Conservation (phyloP, 2,113 vertebrate species). For the Aplodontia rufa region DNA sequence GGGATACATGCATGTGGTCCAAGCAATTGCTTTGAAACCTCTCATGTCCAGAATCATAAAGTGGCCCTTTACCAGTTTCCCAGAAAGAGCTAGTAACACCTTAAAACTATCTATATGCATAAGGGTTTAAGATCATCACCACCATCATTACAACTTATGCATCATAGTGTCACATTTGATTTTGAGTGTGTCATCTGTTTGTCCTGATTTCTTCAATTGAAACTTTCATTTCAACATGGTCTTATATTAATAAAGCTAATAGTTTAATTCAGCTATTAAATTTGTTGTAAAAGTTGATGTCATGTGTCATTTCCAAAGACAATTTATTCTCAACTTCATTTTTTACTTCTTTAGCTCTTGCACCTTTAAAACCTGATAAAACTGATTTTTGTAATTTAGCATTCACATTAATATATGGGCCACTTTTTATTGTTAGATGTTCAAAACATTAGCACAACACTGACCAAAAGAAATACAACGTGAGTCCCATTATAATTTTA, state of each 20-base stretch:
- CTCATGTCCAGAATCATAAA: background rate
- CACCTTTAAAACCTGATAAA: background rate
- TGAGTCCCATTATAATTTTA: background rate
- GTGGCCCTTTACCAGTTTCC: background rate
- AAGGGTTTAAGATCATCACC: background rate
- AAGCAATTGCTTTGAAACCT: background rate
- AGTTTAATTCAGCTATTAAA: background rate
- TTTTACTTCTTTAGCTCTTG: background rate
- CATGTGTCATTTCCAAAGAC: background rate
- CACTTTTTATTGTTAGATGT: background rate
- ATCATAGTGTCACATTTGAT: background rate
- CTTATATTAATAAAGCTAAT: background rate
- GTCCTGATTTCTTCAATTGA: background rate
- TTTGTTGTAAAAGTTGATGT: background rate
- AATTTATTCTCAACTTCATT: background rate
- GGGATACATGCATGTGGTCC: background rate
- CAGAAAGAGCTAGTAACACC: background rate
- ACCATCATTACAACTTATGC: background rate
- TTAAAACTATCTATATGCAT: background rate
- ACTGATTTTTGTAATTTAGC: background rate
- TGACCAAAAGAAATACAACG: background rate
- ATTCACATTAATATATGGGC: background rate
- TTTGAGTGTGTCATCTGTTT: background rate
- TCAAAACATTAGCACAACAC: background rate
- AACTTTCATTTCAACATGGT: background rate